Evolutionary conservation across 2,888 invertebrate species (phyloP).

Genomic region (Diloba caeruleocephala): DNA sequence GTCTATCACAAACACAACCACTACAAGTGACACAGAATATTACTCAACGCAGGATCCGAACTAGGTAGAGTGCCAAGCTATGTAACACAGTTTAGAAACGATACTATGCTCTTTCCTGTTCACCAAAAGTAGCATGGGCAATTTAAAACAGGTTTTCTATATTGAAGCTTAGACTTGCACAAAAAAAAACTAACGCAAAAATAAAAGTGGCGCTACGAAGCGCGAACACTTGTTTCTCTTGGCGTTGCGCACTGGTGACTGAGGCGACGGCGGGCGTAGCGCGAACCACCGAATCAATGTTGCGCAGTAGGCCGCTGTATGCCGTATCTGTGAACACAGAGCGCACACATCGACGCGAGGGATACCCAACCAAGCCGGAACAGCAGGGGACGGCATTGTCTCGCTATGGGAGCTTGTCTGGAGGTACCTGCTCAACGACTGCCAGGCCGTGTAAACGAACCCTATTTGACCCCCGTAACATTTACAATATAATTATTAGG

Average conservation of each 20-base stretch:
- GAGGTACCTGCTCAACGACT: conserved; percentile 69
- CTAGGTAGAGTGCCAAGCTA: conserved; percentile 72
- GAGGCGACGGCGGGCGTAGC: conserved; percentile 73
- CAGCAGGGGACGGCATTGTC: conserved; percentile 67
- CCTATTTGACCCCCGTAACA: conserved; percentile 61
- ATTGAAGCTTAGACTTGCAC: conserved; percentile 67
- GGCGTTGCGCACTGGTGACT: conserved; percentile 88
- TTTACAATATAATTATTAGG: conserved; percentile 35
- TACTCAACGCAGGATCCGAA: conserved; percentile 85
- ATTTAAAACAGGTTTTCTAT: conserved; percentile 78
- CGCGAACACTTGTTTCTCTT: conserved; percentile 79
- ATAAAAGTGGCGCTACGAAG: conserved; percentile 72
- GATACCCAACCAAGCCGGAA: conserved; percentile 55
- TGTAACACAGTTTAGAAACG: conserved; percentile 68
- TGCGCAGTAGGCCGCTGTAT: conserved; percentile 78
- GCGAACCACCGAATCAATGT: conserved; percentile 86
- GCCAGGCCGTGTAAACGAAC: conserved; percentile 70
- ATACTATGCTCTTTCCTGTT: conserved; percentile 60
- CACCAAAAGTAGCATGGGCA: conserved; percentile 67
- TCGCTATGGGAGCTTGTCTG: conserved; percentile 64
- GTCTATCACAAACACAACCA: conserved; percentile 86
- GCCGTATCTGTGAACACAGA: conserved; percentile 61
- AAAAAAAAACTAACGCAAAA: conserved; percentile 82
- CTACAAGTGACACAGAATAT: conserved; percentile 86
- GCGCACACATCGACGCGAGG: conserved; percentile 66